These are phyloP conservation scores for Anabas testudineus DNA, from an alignment of 2,797 vertebrate species.

Conservation along the genomic window DNA sequence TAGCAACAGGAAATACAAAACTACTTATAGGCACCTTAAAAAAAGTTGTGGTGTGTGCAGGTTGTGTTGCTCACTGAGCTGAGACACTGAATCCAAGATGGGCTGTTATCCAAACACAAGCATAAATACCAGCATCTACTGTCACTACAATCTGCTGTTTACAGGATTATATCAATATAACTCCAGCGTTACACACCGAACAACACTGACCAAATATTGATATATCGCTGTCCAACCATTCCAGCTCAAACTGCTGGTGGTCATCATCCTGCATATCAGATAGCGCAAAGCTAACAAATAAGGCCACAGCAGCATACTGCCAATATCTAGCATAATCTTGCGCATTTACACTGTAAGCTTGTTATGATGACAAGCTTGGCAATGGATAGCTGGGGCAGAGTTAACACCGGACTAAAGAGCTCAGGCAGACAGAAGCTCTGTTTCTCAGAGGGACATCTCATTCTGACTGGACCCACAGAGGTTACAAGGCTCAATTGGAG, in stretches of 20 bases:
- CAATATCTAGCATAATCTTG: conserved; percentile 67
- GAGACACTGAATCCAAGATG: conserved; percentile 36
- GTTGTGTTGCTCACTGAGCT: conserved; percentile 36
- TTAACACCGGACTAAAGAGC: conserved; percentile 67
- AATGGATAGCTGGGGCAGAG: conserved; percentile 52
- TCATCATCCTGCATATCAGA: conserved; percentile 56
- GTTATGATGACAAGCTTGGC: conserved; percentile 71
- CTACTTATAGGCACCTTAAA: conserved; percentile 16
- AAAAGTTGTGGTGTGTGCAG: conserved; percentile 20
- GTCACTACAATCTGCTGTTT: conserved; percentile 38
- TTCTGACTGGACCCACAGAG: conserved; percentile 34
- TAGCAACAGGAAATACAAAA: conserved; percentile 19
- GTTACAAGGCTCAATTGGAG: conserved; percentile 20
- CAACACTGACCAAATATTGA: conserved; percentile 66
- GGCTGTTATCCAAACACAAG: conserved; percentile 44
- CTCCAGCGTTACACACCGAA: conserved; percentile 33
- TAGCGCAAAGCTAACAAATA: conserved; percentile 57
- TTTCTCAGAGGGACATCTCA: conserved; percentile 46
- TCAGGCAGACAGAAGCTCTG: conserved; percentile 54
- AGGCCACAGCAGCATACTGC: conserved; percentile 48
- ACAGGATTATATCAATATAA: conserved; percentile 54
- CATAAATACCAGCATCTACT: conserved; percentile 46
- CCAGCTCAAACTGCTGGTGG: conserved; percentile 49
- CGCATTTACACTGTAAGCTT: conserved; percentile 70
- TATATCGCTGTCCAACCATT: conserved; percentile 38